A percentile compares a stretch with the other conserved stretches of the same genome.
Evolutionary conservation across 2,888 invertebrate genomes (phyloP).

Genomic region (Tachina fera): DNA sequence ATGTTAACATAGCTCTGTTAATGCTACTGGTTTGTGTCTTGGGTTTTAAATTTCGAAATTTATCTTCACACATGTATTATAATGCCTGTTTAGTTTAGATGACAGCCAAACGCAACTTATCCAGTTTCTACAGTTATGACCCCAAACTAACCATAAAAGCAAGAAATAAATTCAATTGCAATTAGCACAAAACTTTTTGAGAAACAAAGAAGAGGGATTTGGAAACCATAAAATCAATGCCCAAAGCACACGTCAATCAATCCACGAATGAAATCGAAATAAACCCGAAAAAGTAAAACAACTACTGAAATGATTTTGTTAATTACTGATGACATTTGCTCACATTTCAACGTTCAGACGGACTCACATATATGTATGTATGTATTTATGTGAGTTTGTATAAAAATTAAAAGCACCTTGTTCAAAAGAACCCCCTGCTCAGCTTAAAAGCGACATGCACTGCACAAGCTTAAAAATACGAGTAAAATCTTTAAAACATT

Average conservation of each 20-base stretch:
- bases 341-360: slow-evolving; percentile 14
- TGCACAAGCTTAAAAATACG: neutral
- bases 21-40: no score
- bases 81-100: slow-evolving; percentile 36
- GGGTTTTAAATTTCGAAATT: no score
- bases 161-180: slow-evolving; percentile 56
- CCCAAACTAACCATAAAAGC: slow-evolving; percentile 5
- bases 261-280: neutral
- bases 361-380: no score
- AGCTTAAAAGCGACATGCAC: neutral
- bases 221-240: slow-evolving; percentile 5
- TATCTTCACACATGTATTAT: no score
- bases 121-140: neutral
- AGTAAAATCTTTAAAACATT: slow-evolving; percentile 46
- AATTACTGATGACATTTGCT: slow-evolving; percentile 56
- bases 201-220: slow-evolving; percentile 3
- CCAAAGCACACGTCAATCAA: slow-evolving; percentile 34
- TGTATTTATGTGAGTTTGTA: neutral
- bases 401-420: slow-evolving; percentile 9
- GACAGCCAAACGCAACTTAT: slow-evolving; percentile 10
- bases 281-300: slow-evolving; percentile 9
- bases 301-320: slow-evolving; percentile 21
- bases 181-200: slow-evolving; percentile 46
- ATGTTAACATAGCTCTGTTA: no score
- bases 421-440: neutral